Base-by-base conservation (phyloP, 2,888 invertebrate species). In the Epinotia brunnichana region DNA sequence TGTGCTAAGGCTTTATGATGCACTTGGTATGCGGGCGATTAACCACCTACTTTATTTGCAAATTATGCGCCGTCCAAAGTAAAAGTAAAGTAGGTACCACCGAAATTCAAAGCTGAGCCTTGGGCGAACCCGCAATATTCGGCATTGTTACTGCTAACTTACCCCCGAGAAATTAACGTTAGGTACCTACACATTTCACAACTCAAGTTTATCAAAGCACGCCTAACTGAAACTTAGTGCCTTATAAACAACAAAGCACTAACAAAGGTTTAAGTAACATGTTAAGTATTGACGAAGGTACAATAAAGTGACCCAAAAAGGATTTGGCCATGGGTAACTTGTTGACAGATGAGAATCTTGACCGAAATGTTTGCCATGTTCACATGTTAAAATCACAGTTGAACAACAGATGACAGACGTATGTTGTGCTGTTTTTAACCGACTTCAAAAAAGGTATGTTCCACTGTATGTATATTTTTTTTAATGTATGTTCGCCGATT, bases 11-110 rank as follows among this genome's bases (percentile, higher is more conserved):
- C 54, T 66, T 71, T 54, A 61, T 60, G 3, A 21, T 66, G 54
- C 66, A 71, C 44, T 71, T 71, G 53, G 71, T 71, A 71, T 71
- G 66, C 71, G 54, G 15, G 29, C 66, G 54, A 67, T 60, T 60
- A 60, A 61, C 53, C 29, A 19, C 59, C 53, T 61, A 48, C 71
- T 71, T 66, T 60, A 54, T 67, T 67, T 61, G 71, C 71, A 71
- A 71, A 67, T 71, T 71, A 67, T 44, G 54, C 70, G 41, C n/a
- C 51, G 63, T 51, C 29, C 70, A 21, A 64, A 64, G 71, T 71
- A 71, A 71, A 71, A 71, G 70, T 64, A 64, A 59, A 59, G 53
- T 54, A 24, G 2, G 1, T 24, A 59, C 41, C 29, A 44, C 66
- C 71, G 66, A 71, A 70, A 66, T 29, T 53, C 21, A 9, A 59